Base-by-base conservation (phyloP, 2,797 vertebrate genomes). In the Sebastiscus tertius region DNA sequence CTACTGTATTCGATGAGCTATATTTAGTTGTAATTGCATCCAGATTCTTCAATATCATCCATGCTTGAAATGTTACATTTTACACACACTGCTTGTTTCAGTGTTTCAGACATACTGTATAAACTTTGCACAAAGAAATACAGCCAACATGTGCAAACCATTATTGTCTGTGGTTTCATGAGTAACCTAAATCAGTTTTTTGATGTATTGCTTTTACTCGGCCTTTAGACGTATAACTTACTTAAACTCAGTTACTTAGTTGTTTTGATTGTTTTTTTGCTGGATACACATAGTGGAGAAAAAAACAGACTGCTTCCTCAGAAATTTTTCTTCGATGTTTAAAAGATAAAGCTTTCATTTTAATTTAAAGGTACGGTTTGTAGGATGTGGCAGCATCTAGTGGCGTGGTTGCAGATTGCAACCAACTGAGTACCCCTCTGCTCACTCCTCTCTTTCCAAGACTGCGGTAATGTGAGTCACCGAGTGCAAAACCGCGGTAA, bases 21-120 rank as follows among this genome's bases (percentile, higher is more conserved):
- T 58, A 73, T 83, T 77, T 72, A 72, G 59, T 77, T 77, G 49
- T 88, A 88, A 91, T 89, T 85, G 60, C 62, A 82, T 80, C 64
- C 82, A 89, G 77, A 36, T 79, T 86, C 60, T 6, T 72, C 16
- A 69, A 46, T 75, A 67, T 87, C 66, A 79, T 27, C 26, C 73
- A 54, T 31, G 10, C 54, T 62, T 8, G 60, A 55, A 65, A 34
- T 61, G 22, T 59, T 24, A 64, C 63, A 52, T 46, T 46, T 65
- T 2, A 39, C 59, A 39, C 54, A 80, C 46, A 26, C 24, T 36
- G 24, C 16, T 22, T 8, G 6, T 36, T 34, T 49, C 66, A 66
- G 64, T 24, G 39, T 67, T 46, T 31, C 26, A 68, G 13, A 22
- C 4, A 58, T 27, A 59, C 16, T 26, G 20, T 46, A 20, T 56